Percentiles rank a stretch among this genome's conserved stretches.
Evolutionary conservation across 2,797 vertebrate genomes (phyloP).

Genomic region (Coranthus polyacanthus): DNA sequence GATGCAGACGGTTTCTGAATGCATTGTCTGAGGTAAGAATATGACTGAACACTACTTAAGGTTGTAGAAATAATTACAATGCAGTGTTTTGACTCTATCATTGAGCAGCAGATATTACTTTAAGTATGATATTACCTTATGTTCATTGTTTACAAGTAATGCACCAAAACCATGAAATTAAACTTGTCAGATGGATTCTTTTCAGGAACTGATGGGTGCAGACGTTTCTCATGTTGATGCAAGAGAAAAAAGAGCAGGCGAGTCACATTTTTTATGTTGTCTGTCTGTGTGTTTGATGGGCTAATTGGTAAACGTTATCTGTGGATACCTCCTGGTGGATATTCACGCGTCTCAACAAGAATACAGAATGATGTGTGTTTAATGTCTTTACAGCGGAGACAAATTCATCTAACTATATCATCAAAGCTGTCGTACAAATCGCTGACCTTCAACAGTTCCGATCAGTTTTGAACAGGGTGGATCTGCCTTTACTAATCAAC

Average conservation of each 20-base stretch:
- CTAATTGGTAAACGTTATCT: neutral
- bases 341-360: neutral
- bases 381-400: slow-evolving; percentile 12
- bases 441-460: slow-evolving; percentile 14
- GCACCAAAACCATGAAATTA: neutral
- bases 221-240: neutral
- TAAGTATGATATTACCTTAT: too few species aligned
- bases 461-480: neutral
- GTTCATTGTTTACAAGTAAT: neutral
- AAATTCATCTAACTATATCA: slow-evolving; percentile 17
- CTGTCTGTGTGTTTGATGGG: neutral
- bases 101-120: neutral
- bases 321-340: too few species aligned
- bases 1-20: slow-evolving; percentile 7
- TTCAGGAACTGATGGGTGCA: slow-evolving; percentile 12
- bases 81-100: neutral
- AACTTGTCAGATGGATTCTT: neutral
- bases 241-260: slow-evolving; percentile 55
- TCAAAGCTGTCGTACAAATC: slow-evolving; percentile 38
- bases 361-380: slow-evolving; percentile 2
- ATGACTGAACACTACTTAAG: neutral
- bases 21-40: slow-evolving; percentile 34
- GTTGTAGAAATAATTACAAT: neutral
- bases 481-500: slow-evolving; percentile 1
- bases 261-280: slow-evolving; percentile 14